phyloP scores from a whole-genome alignment of 1,140 invertebrate genomes.

The Trissolcus basalis region DNA sequence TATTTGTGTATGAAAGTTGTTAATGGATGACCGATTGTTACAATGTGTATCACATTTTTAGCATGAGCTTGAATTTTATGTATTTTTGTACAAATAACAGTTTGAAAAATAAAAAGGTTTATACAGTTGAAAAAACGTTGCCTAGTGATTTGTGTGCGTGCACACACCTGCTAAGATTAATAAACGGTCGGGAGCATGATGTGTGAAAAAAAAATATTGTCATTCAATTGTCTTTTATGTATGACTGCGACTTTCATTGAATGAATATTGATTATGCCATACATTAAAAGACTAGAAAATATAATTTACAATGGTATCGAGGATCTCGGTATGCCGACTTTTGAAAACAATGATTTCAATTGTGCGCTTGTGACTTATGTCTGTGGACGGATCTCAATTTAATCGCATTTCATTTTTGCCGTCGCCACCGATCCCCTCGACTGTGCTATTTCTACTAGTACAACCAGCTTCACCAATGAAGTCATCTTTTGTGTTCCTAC shows the following conservation, averaged over 20 bases:
- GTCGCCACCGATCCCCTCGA: no score
- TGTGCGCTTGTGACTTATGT: conserved; percentile 9
- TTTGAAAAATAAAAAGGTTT: not conserved
- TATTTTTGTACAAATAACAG: conserved; percentile 1
- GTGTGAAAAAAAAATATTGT: conserved; percentile 27
- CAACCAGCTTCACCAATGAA: no score
- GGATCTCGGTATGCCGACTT: not conserved
- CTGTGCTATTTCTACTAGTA: no score
- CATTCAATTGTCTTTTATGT: conserved; percentile 44
- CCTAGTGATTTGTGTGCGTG: conserved; percentile 20
- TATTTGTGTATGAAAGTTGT: no score
- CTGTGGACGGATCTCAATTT: conserved; percentile 9
- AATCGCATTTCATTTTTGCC: no score
- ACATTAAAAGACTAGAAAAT: conserved; percentile 55
- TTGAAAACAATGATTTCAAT: not conserved
- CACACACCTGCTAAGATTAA: conserved; percentile 15
- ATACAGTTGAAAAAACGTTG: conserved; percentile 22
- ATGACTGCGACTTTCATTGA: conserved; percentile 47
- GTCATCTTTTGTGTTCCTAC: no score
- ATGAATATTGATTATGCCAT: conserved; percentile 36
- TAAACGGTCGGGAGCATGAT: conserved; percentile 20
- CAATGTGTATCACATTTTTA: conserved; percentile 31
- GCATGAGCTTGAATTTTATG: not conserved
- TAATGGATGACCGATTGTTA: no score
- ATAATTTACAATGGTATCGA: conserved; percentile 45